These are phyloP conservation scores for Thripadectes ignobilis DNA, from an alignment of 2,797 vertebrate genomes.

Conservation along the genomic window DNA sequence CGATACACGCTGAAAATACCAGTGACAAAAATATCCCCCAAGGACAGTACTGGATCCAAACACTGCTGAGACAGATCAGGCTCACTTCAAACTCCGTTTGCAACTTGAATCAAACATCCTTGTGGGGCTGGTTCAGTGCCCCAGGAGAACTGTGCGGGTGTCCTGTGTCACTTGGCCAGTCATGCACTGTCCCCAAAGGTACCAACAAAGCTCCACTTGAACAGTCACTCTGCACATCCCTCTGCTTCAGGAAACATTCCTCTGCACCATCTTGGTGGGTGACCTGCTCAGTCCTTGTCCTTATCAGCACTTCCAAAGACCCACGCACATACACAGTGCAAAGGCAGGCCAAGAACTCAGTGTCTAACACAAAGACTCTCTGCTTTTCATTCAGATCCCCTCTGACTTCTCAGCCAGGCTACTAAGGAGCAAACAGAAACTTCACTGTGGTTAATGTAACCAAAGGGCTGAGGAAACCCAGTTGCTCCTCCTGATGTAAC, in stretches of 20 bases:
- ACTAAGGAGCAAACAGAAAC: neutral
- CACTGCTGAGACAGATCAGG: neutral
- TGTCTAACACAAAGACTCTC: neutral
- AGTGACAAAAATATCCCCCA: neutral
- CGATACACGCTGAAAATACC: neutral
- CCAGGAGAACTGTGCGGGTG: accelerated
- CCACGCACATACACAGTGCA: neutral
- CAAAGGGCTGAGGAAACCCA: accelerated
- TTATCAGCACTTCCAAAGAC: neutral
- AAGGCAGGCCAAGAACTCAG: neutral
- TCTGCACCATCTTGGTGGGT: neutral
- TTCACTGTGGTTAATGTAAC: neutral
- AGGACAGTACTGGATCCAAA: neutral
- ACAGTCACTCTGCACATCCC: neutral
- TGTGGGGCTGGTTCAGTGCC: neutral
- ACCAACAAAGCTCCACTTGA: neutral
- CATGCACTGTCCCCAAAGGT: accelerated
- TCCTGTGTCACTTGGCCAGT: neutral
- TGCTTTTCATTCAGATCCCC: neutral
- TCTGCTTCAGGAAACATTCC: neutral
- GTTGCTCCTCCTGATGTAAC: accelerated
- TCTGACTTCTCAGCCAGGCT: neutral
- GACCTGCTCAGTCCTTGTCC: neutral
- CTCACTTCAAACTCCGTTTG: neutral
- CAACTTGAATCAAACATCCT: neutral